phyloP scores from a whole-genome alignment of 2,113 vertebrate genomes.

The Cinclus mexicanus region DNA sequence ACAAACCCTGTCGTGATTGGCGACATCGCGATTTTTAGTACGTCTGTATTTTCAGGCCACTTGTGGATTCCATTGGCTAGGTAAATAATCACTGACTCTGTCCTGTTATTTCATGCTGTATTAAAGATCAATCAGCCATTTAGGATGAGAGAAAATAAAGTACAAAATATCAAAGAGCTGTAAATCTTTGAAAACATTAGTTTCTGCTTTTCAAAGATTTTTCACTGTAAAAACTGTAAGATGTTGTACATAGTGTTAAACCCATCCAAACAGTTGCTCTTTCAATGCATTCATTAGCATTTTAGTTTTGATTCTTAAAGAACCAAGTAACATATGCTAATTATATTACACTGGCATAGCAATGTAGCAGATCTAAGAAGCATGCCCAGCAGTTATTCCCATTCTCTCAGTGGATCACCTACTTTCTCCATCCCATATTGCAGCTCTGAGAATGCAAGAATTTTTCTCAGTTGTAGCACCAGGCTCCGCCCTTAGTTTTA shows the following conservation, averaged over 20 bases:
- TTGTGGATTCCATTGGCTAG: slow-evolving; percentile 61
- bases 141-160: not conserved
- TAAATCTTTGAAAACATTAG: not conserved
- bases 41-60: slow-evolving; percentile 45
- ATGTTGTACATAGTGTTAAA: not conserved
- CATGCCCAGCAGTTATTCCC: not conserved
- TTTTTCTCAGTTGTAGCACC: not conserved
- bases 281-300: not conserved
- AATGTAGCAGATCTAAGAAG: not conserved
- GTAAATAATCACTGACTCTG: slow-evolving; percentile 52
- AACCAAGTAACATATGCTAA: not conserved
- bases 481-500: not conserved
- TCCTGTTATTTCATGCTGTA: slow-evolving; percentile 64
- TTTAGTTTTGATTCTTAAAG: slow-evolving; percentile 18
- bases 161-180: slow-evolving; percentile 4
- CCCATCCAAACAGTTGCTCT: not conserved
- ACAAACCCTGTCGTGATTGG: slow-evolving; percentile 21
- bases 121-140: slow-evolving; percentile 13
- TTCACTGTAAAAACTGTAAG: not conserved
- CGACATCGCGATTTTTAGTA: slow-evolving; percentile 13
- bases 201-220: not conserved
- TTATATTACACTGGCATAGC: not conserved
- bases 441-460: not conserved
- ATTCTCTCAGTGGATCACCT: not conserved
- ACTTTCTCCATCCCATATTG: not conserved